A percentile compares a stretch with the other conserved stretches of the same genome.
Evolutionary conservation across 35 echinoderm and acorn worm species (phyloP).

Genomic region (Heliocidaris tuberculata): DNA sequence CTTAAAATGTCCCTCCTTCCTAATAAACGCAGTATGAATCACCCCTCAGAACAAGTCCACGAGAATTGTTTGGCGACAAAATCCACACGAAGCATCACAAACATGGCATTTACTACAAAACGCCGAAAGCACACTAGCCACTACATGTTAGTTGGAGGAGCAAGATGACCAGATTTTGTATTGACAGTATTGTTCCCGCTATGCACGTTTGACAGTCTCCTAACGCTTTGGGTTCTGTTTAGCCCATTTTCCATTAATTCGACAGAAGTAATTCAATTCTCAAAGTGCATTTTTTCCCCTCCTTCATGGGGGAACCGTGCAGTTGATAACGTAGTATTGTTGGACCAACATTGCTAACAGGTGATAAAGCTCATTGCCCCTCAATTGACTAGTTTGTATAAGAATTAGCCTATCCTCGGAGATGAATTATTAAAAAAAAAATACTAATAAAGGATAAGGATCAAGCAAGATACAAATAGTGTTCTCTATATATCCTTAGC

Average conservation of each 20-base stretch:
- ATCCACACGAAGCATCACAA: neutral
- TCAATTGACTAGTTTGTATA: neutral
- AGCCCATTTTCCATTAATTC: neutral
- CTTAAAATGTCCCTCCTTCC: neutral
- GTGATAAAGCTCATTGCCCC: neutral
- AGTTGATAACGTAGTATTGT: neutral
- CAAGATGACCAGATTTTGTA: neutral
- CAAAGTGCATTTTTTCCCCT: neutral
- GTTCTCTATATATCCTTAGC: too few species aligned
- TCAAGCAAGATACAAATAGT: too few species aligned
- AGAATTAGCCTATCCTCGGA: neutral
- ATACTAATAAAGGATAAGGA: too few species aligned
- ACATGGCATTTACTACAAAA: neutral
- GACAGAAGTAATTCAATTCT: constrained; percentile 17
- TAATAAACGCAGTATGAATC: neutral
- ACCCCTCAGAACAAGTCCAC: neutral
- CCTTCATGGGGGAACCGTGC: neutral
- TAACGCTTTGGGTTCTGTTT: neutral
- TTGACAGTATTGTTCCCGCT: neutral
- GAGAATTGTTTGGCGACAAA: neutral
- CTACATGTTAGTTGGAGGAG: neutral
- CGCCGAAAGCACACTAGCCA: neutral
- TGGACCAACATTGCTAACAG: neutral
- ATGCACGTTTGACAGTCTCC: neutral
- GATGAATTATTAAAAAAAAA: neutral